These are phyloP conservation scores for Apostichopus japonicus DNA, from an alignment of 35 echinoderm and acorn worm genomes.

Conservation along the genomic window DNA sequence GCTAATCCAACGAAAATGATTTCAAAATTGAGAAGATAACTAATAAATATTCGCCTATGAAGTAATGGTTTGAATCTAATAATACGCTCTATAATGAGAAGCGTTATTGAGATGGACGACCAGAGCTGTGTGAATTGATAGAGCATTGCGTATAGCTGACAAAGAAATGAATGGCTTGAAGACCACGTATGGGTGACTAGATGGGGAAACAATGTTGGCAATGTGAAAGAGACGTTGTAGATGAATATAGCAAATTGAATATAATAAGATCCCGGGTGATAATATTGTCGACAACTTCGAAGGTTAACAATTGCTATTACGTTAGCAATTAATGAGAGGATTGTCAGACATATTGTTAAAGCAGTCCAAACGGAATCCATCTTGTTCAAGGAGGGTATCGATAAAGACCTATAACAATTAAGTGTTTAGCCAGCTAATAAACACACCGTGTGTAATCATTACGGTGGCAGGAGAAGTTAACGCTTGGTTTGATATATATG, in stretches of 20 bases:
- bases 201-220: background rate
- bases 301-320: background rate
- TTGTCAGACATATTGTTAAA: background rate
- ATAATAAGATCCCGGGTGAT: conserved; percentile 14
- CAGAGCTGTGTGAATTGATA: conserved; percentile 1
- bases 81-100: background rate
- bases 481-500: no score
- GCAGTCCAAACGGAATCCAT: conserved; percentile 12
- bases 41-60: conserved; percentile 25
- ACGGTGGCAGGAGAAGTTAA: no score
- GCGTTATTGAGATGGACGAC: background rate
- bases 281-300: background rate
- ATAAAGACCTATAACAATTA: no score
- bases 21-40: background rate
- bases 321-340: background rate
- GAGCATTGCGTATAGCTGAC: background rate
- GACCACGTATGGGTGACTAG: background rate
- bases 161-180: background rate
- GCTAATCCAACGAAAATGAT: background rate
- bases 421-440: no score
- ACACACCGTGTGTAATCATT: no score
- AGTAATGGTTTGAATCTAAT: conserved; percentile 4
- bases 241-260: conserved; percentile 21
- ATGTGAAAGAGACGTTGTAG: background rate
- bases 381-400: background rate